Conservation (phyloP, 2,797 vertebrate species). For the Lutjanus argentimaculatus region DNA sequence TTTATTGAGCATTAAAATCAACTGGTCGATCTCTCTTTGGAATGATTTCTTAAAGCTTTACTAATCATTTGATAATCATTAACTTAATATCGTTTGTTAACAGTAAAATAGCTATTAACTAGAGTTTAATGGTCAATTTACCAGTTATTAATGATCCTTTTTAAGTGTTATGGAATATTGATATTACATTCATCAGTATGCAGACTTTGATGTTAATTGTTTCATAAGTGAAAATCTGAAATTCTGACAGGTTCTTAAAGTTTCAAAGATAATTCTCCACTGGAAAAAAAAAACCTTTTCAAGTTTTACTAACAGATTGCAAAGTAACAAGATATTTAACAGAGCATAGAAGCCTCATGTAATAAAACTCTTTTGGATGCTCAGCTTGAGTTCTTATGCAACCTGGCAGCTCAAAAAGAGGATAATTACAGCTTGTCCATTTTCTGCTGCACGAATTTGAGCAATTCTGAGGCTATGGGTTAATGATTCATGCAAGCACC, state of each 20-base stretch:
- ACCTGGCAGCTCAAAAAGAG: slow-evolving; percentile 53
- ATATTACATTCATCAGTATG: not conserved
- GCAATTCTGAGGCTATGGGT: slow-evolving; percentile 60
- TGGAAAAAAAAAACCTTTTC: not conserved
- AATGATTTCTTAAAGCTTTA: too few species aligned
- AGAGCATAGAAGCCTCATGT: slow-evolving; percentile 27
- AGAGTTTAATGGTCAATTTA: too few species aligned
- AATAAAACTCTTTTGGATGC: slow-evolving; percentile 37
- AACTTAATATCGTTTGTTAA: too few species aligned
- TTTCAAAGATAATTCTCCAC: not conserved
- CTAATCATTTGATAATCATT: too few species aligned
- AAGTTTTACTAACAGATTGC: not conserved
- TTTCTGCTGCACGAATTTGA: slow-evolving; percentile 57
- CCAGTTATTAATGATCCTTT: too few species aligned
- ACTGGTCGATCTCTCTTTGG: too few species aligned
- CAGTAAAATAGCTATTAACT: too few species aligned
- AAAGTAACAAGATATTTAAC: slow-evolving; percentile 36
- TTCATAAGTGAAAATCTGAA: not conserved
- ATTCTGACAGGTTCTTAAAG: not conserved
- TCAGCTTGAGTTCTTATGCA: slow-evolving; percentile 57
- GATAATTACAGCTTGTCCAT: slow-evolving; percentile 71
- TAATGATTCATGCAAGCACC: slow-evolving; percentile 74
- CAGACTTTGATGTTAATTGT: not conserved
- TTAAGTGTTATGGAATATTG: not conserved
- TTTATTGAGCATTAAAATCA: too few species aligned